A percentile compares a stretch with the other conserved stretches of the same genome.
phyloP scores from a whole-genome alignment of 2,888 invertebrate species.

The Thalpophila matura region DNA sequence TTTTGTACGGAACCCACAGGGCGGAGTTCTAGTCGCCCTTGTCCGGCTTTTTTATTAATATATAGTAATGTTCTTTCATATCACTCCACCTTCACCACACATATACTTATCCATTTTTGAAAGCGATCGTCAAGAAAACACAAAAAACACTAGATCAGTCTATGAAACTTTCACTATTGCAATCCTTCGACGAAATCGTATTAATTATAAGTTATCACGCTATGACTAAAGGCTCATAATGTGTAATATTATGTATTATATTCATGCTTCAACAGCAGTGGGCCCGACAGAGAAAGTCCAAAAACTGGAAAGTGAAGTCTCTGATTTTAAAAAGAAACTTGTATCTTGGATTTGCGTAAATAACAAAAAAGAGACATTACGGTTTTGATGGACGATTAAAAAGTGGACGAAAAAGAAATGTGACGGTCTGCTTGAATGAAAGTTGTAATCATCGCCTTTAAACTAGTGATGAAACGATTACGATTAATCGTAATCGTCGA shows the following conservation, averaged over 20 bases:
- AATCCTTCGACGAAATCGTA: conserved; percentile 45
- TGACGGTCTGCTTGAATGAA: too few species aligned
- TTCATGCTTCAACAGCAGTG: conserved; percentile 12
- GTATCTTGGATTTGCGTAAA: conserved; percentile 4
- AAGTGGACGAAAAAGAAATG: too few species aligned
- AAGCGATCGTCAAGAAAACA: background rate
- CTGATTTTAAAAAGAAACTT: background rate
- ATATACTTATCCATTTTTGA: background rate
- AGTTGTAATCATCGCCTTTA: too few species aligned
- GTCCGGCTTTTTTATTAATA: too few species aligned
- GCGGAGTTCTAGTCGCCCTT: too few species aligned
- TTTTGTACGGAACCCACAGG: too few species aligned
- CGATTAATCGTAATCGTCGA: too few species aligned
- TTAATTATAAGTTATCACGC: conserved; percentile 55
- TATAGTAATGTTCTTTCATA: too few species aligned
- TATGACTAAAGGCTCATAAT: conserved; percentile 54
- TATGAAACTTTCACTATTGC: conserved; percentile 57
- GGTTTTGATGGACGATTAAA: background rate
- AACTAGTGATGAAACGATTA: too few species aligned
- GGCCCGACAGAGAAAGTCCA: conserved; percentile 47
- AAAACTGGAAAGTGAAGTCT: conserved; percentile 10
- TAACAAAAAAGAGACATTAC: conserved; percentile 7
- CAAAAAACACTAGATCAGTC: conserved; percentile 24
- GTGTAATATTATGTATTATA: conserved; percentile 48
- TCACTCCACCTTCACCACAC: too few species aligned